phyloP scores from a whole-genome alignment of 2,888 invertebrate species.

The Cheilosia pagana region DNA sequence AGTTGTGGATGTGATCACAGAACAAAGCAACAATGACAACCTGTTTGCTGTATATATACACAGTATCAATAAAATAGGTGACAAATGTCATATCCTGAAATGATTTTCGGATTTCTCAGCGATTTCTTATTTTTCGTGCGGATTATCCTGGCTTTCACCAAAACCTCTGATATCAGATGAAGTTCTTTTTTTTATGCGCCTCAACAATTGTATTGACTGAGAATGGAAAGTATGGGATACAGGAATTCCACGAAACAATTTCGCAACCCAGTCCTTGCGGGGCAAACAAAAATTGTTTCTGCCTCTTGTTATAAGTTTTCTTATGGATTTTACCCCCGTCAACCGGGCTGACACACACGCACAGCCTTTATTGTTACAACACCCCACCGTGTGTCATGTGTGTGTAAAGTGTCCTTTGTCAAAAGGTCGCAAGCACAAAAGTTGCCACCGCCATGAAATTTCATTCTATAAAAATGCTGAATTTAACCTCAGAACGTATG shows the following conservation, averaged over 20 bases:
- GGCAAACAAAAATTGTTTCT: conserved; percentile 48
- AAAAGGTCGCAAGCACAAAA: conserved; percentile 33
- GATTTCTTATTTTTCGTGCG: conserved; percentile 25
- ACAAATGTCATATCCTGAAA: conserved; percentile 48
- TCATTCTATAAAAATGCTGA: conserved; percentile 17
- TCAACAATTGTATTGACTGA: conserved; percentile 52
- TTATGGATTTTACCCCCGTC: not conserved
- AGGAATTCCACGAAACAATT: not conserved
- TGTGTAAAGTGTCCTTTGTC: conserved; percentile 67
- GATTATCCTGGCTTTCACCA: conserved; percentile 43
- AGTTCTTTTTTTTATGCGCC: conserved; percentile 13
- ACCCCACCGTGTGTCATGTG: conserved; percentile 28
- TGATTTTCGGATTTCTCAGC: conserved; percentile 58
- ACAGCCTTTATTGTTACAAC: not conserved
- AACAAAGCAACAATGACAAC: conserved; percentile 47
- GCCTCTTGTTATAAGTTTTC: conserved; percentile 63
- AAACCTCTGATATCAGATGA: conserved; percentile 20
- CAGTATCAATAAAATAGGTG: conserved; percentile 8
- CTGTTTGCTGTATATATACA: conserved; percentile 28
- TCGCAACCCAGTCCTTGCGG: conserved; percentile 49
- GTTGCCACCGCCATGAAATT: conserved; percentile 6
- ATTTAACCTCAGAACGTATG: conserved; percentile 38
- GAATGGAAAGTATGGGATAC: not conserved
- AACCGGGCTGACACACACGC: not conserved
- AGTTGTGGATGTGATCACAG: conserved; percentile 41